These are phyloP conservation scores for Phaetusa simplex DNA, from an alignment of 2,113 vertebrate species.

Conservation along the genomic window DNA sequence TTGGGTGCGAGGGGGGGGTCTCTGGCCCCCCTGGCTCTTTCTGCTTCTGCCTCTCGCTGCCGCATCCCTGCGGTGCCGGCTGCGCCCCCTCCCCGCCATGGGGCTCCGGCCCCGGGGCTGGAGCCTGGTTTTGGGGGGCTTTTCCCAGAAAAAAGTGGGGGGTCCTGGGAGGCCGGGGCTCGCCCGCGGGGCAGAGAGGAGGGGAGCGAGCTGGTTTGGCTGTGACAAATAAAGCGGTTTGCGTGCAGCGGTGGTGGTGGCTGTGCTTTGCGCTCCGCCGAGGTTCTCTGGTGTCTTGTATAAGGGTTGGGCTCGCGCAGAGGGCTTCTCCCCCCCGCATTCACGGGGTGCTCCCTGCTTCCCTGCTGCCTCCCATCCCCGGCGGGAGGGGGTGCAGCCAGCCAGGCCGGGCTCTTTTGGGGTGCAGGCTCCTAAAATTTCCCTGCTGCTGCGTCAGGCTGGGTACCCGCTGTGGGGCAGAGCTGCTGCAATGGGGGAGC, in stretches of 20 bases:
- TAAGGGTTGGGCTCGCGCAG: background rate
- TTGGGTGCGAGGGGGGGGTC: background rate
- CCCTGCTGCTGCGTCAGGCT: background rate
- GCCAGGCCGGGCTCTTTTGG: background rate
- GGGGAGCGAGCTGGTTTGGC: background rate
- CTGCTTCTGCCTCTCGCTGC: background rate
- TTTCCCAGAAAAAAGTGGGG: background rate
- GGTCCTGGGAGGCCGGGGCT: background rate
- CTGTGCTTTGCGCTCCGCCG: background rate
- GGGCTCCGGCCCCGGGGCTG: background rate
- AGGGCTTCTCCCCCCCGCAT: too few species aligned
- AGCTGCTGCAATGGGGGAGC: background rate
- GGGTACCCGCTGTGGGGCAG: background rate
- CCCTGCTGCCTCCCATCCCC: accelerated
- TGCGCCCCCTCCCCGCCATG: accelerated
- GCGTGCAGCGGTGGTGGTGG: background rate
- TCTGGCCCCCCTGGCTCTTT: background rate
- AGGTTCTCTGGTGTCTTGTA: background rate
- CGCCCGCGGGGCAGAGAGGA: accelerated
- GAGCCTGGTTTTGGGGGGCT: background rate
- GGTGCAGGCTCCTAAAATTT: background rate
- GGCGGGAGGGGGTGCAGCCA: background rate
- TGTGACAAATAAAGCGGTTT: conserved; percentile 5
- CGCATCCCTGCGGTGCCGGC: accelerated
- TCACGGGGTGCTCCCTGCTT: background rate